phyloP scores from a whole-genome alignment of 30 jellyfish, hydroid and myxozoan species.

The Nemopilema nomurai region DNA sequence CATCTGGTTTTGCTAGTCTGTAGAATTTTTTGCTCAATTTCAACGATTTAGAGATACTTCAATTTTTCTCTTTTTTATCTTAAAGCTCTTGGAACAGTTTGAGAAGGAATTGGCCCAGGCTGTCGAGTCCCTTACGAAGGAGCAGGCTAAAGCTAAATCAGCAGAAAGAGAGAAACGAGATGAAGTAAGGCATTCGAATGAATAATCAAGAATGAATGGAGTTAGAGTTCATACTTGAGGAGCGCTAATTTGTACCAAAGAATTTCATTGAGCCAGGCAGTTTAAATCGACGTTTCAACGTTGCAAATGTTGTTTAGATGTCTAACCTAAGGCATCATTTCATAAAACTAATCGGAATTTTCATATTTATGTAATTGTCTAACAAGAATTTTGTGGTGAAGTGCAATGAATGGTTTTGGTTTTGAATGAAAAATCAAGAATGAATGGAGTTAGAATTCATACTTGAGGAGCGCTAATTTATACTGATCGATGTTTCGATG shows the following conservation, averaged over 20 bases:
- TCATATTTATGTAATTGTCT: too few relatives aligned
- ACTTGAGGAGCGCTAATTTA: background rate
- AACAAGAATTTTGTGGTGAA: too few relatives aligned
- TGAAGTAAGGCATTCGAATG: slow-evolving; percentile 14
- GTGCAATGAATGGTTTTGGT: too few relatives aligned
- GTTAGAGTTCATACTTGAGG: background rate
- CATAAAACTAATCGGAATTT: too few relatives aligned
- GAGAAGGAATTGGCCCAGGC: slow-evolving; percentile 75
- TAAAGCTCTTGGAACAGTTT: slow-evolving; percentile 67
- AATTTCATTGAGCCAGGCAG: too few relatives aligned
- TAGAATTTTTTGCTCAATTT: background rate
- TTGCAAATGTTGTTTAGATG: too few relatives aligned
- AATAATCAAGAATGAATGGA: background rate
- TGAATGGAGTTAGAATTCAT: background rate
- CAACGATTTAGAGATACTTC: too few relatives aligned
- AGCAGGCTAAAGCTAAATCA: slow-evolving; percentile 50
- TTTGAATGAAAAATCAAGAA: background rate
- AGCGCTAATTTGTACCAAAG: too few relatives aligned
- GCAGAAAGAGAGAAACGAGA: slow-evolving; percentile 62
- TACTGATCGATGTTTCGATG: too few relatives aligned
- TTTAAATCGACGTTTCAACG: too few relatives aligned
- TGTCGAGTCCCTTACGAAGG: slow-evolving; percentile 69
- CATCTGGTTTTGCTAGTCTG: too few relatives aligned
- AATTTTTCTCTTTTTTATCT: slow-evolving; percentile 1
- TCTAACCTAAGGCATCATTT: too few relatives aligned